Percentiles rank a stretch among this genome's conserved stretches.
Evolutionary conservation across 2,113 vertebrate genomes (phyloP).

Genomic region (Bufo gargarizans): DNA sequence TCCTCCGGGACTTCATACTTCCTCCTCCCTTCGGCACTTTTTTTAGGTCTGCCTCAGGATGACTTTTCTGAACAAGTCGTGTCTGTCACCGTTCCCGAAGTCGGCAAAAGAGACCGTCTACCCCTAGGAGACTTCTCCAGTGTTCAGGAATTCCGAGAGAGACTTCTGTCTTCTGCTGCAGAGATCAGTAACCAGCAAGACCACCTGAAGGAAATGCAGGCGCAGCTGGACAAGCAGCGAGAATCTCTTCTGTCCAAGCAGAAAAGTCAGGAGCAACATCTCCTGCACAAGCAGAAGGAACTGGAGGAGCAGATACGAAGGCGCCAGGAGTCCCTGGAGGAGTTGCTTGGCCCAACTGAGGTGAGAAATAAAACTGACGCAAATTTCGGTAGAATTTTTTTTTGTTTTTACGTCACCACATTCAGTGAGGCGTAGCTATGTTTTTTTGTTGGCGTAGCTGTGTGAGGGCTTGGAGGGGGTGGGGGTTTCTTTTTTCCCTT

Average conservation of each 20-base stretch:
- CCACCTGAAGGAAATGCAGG: slow-evolving; percentile 68
- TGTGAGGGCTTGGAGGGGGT: too few species aligned
- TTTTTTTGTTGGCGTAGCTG: too few species aligned
- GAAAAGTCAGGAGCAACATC: slow-evolving; percentile 70
- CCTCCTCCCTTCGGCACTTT: slow-evolving; percentile 28
- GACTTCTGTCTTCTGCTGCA: slow-evolving; percentile 62
- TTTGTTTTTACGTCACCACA: too few species aligned
- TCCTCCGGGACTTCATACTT: slow-evolving; percentile 18
- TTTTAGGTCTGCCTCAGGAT: slow-evolving; percentile 24
- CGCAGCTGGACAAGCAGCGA: slow-evolving; percentile 69
- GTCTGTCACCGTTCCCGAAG: slow-evolving; percentile 28
- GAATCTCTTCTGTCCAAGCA: slow-evolving; percentile 69
- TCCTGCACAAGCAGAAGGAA: slow-evolving; percentile 65
- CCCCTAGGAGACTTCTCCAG: slow-evolving; percentile 61
- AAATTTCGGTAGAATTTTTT: too few species aligned
- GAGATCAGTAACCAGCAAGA: slow-evolving; percentile 68
- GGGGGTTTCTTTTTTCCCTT: too few species aligned
- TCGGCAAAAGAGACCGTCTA: neutral
- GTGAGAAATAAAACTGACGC: slow-evolving; percentile 63
- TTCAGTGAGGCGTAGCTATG: too few species aligned
- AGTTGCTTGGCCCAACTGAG: slow-evolving; percentile 68
- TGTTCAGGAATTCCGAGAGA: slow-evolving; percentile 59
- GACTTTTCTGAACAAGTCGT: slow-evolving; percentile 32
- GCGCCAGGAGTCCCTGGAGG: slow-evolving; percentile 68
- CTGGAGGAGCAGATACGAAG: slow-evolving; percentile 71